Evolutionary conservation across 2,113 vertebrate species (phyloP).

Genomic region (Siniperca knerii): DNA sequence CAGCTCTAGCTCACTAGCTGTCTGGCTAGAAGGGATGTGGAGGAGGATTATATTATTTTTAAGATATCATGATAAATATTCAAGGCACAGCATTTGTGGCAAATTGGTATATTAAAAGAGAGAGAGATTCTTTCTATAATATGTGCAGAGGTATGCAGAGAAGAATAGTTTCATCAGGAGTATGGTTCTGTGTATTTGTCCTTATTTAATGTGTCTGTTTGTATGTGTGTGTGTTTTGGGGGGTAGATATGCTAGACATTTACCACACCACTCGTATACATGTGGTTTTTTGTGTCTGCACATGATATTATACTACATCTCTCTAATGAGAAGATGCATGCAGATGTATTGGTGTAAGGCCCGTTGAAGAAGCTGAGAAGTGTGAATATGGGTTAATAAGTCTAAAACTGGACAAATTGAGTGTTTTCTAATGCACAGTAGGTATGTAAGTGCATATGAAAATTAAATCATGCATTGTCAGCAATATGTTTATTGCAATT

Average conservation of each 20-base stretch:
- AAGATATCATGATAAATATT: slow-evolving; percentile 67
- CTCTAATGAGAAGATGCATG: not conserved
- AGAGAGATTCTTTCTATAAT: slow-evolving; percentile 43
- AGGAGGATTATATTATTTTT: slow-evolving; percentile 69
- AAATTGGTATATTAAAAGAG: slow-evolving; percentile 68
- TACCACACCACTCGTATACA: not conserved
- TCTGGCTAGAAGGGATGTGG: slow-evolving; percentile 61
- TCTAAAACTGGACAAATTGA: not conserved
- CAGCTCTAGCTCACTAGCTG: slow-evolving; percentile 64
- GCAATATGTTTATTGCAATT: not conserved
- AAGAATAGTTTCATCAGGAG: slow-evolving; percentile 15
- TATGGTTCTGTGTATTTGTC: not conserved
- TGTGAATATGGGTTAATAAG: too few species aligned
- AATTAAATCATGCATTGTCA: not conserved
- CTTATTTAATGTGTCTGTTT: not conserved
- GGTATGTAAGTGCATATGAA: not conserved
- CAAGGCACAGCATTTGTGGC: slow-evolving; percentile 54
- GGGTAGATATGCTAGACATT: not conserved
- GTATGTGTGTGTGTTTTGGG: not conserved
- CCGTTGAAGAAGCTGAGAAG: not conserved
- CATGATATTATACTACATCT: not conserved
- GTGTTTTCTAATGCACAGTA: not conserved
- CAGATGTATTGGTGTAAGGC: not conserved
- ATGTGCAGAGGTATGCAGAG: slow-evolving; percentile 48
- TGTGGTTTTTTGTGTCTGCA: not conserved